These are phyloP conservation scores for Epirrhoe alternata DNA, from an alignment of 2,888 invertebrate genomes.

Conservation along the genomic window DNA sequence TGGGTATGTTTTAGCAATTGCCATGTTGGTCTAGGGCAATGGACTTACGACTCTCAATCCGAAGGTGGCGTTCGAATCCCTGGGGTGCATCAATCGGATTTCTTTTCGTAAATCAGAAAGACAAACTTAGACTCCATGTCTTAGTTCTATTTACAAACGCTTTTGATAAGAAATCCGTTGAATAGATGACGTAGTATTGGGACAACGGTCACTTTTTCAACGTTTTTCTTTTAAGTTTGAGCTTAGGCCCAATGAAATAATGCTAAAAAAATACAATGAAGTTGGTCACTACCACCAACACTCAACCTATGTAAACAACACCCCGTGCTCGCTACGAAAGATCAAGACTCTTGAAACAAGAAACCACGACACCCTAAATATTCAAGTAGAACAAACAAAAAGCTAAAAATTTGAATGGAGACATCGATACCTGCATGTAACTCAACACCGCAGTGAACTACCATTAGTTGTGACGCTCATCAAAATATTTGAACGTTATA, in stretches of 20 bases:
- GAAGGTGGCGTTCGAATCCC: too few relatives aligned
- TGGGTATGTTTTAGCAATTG: too few relatives aligned
- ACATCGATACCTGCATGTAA: conserved; percentile 56
- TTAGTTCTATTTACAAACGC: too few relatives aligned
- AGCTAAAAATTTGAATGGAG: conserved; percentile 32
- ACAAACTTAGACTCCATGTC: too few relatives aligned
- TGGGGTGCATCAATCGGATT: too few relatives aligned
- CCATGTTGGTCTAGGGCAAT: too few relatives aligned
- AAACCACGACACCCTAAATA: conserved; percentile 19
- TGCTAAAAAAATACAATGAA: too few relatives aligned
- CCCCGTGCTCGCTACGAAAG: background rate
- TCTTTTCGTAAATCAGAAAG: too few relatives aligned
- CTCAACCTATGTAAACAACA: background rate
- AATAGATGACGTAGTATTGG: background rate
- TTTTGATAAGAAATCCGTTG: too few relatives aligned
- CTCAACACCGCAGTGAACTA: conserved; percentile 63
- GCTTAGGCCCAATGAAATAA: too few relatives aligned
- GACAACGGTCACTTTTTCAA: background rate
- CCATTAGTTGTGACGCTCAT: conserved; percentile 69
- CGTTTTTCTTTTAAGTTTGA: background rate
- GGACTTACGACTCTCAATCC: too few relatives aligned
- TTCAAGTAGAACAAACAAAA: conserved; percentile 25
- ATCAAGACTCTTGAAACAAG: conserved; percentile 18
- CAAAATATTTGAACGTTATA: conserved; percentile 66
- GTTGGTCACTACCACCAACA: too few relatives aligned